Conservation (phyloP, 2,888 invertebrate genomes). For the Heteromyza rotundicornis region DNA sequence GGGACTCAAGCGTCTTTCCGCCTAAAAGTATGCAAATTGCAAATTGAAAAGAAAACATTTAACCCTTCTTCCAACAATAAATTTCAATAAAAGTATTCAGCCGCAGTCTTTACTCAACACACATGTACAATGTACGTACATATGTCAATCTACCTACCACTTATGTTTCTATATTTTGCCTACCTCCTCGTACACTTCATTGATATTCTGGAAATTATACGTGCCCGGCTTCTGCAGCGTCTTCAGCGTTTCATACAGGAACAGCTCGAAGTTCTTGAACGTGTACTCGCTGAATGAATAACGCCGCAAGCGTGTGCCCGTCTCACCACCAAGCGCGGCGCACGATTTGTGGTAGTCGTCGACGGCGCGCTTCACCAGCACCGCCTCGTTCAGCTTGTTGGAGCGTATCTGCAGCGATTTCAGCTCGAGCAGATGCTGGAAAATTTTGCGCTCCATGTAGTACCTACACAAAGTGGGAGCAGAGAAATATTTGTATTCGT, state of each 20-base stretch:
- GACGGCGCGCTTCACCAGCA: conserved; percentile 85
- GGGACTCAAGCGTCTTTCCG: conserved; percentile 63
- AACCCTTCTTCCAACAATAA: not conserved
- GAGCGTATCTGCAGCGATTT: conserved; percentile 92
- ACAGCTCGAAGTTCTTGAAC: conserved; percentile 83
- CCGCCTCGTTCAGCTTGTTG: conserved; percentile 85
- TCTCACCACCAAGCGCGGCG: conserved; percentile 67
- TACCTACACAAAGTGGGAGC: conserved; percentile 67
- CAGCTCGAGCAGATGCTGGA: conserved; percentile 89
- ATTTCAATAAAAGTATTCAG: not conserved
- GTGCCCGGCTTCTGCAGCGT: conserved; percentile 76
- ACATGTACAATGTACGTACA: not conserved
- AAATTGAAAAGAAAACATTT: not conserved
- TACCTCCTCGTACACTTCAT: conserved; percentile 71
- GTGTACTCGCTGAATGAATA: conserved; percentile 73
- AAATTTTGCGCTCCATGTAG: conserved; percentile 88
- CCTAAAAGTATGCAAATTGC: conserved; percentile 45
- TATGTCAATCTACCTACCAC: not conserved
- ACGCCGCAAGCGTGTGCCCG: conserved; percentile 64
- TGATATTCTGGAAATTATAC: conserved; percentile 69
- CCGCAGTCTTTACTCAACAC: not conserved
- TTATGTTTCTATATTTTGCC: conserved; percentile 39
- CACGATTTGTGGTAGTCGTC: conserved; percentile 83
- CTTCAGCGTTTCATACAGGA: conserved; percentile 84
- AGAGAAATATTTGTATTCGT: not conserved